Evolutionary conservation across 30 jellyfish, hydroid and myxozoan species (phyloP).

Genomic region (Turritopsis dohrnii): DNA sequence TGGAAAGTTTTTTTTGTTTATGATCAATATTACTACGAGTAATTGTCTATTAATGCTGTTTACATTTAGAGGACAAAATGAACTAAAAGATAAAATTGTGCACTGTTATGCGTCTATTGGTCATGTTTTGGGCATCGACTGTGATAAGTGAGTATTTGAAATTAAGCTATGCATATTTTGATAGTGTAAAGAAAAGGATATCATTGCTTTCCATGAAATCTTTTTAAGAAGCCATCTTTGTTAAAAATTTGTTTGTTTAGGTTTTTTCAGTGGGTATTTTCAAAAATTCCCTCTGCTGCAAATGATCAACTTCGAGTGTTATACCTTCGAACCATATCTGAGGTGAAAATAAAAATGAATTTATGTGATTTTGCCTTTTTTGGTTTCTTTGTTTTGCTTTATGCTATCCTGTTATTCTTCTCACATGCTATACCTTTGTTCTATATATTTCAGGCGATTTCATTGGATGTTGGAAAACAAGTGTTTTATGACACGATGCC

Average conservation of each 20-base stretch:
- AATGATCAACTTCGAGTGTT: conserved; percentile 65
- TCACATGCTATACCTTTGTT: not conserved
- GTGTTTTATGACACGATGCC: conserved; percentile 87
- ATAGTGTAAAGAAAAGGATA: not conserved
- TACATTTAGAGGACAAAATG: conserved; percentile 79
- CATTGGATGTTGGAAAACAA: conserved; percentile 72
- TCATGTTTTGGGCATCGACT: conserved; percentile 74
- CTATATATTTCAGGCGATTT: conserved; percentile 55
- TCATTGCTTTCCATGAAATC: not conserved
- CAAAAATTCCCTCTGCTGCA: conserved; percentile 85
- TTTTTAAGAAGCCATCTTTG: not conserved
- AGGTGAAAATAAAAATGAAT: conserved; percentile 38
- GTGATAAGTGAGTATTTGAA: conserved; percentile 81
- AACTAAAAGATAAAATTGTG: conserved; percentile 73
- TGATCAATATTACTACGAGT: not conserved
- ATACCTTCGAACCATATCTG: conserved; percentile 61
- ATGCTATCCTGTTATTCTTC: not conserved
- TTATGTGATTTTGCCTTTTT: not conserved
- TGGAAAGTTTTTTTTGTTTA: not conserved
- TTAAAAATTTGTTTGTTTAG: too few species aligned
- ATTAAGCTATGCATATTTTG: too few species aligned
- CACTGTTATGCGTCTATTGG: conserved; percentile 73
- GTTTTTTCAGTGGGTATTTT: conserved; percentile 89
- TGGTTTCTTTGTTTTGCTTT: not conserved
- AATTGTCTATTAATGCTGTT: not conserved